Evolutionary conservation across 92 coral and sea anemone genomes (phyloP), one percentile per base, ranked within the genome.

Genomic region (Micromussa lordhowensis): DNA sequence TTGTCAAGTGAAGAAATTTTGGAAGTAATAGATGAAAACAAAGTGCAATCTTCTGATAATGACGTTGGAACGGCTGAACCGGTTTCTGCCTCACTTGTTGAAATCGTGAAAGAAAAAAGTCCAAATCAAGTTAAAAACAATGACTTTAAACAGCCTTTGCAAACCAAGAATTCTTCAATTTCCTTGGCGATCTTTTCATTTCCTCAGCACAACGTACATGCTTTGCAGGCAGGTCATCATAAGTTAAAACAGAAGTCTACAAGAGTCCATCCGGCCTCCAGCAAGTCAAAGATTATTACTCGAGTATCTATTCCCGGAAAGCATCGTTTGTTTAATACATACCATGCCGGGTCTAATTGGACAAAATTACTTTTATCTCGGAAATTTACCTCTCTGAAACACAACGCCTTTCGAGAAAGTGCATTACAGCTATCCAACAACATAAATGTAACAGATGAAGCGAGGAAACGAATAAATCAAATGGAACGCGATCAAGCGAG

Each of bases 21-120:
- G 28, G 88, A 84, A 51, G 88, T 57, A 61, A 66, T 84, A 10
- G 61, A 84, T 9, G 88, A 84, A 74, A 73, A 24, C 70, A 58
- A 32, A 9, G 36, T 68, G 48, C 72, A 40, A n/a, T 63, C 40
- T n/a, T 13, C 54, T 59, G 30, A 69, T 70, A 6, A 38, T 28
- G 71, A 66, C 71, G 26, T 26, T 28, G 31, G 0, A 64, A 66
- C 89, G 0, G 89, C 82, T 21, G 13, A 30, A 16, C 38, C 73
- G 21, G 89, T 78, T 40, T 16, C 82, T 77, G 89, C 66, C 76
- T 61, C 89, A 44, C 83, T 86, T 31, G 89, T 86, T 64, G 89
- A 86, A 69, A 72, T 86, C 54, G 40, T 86, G 53, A 53, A 40
- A 31, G 89, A 86, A 66, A 76, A 30, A 12, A 66, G 59, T 26